Base-by-base conservation (phyloP, 2,797 vertebrate species). In the Remorina albescens region DNA sequence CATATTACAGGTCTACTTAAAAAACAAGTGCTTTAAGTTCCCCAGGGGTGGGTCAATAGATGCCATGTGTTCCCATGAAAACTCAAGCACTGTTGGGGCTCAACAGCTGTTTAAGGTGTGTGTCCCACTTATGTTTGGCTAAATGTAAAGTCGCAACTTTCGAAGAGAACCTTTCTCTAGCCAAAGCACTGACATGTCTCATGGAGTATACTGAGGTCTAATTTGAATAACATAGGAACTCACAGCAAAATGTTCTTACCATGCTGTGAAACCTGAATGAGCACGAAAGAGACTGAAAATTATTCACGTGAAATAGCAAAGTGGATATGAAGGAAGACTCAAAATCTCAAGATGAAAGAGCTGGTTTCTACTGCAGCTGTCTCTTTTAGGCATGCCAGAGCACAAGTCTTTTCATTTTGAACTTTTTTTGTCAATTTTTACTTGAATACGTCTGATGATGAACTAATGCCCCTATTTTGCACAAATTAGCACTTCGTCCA, bases 281-380 rank as follows among this genome's bases (percentile, higher is more conserved):
- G 25, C 71, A 42, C 66, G 58, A 78, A 81, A 65, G 67, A 84
- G 71, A 81, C 72, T 60, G 76, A 70, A 83, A 83, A 80, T 82
- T 36, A 71, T 74, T 86, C 71, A 58, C 21, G 41, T 65, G 60
- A 83, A 80, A 34, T 19, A 58, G 41, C 36, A 65, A 81, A 74
- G 67, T 77, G 67, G 50, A 76, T 69, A 86, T 81, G 61, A 66
- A 79, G 74, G 71, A 85, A 85, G 84, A 91, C 87, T 91, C 85
- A 82, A 84, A 89, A 89, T 95, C 95, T 97, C 96, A 93, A 93
- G 95, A 93, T 92, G 95, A 97, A 98, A 98, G 97, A 99, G 97
- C 97, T 98, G 96, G 97, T 96, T 98, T 97, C 96, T 96, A 91
- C 95, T 90, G 91, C 94, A 94, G 94, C 92, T 91, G 92, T 94